Conservation (phyloP, 2,797 vertebrate genomes). For the Pipistrellus kuhlii region DNA sequence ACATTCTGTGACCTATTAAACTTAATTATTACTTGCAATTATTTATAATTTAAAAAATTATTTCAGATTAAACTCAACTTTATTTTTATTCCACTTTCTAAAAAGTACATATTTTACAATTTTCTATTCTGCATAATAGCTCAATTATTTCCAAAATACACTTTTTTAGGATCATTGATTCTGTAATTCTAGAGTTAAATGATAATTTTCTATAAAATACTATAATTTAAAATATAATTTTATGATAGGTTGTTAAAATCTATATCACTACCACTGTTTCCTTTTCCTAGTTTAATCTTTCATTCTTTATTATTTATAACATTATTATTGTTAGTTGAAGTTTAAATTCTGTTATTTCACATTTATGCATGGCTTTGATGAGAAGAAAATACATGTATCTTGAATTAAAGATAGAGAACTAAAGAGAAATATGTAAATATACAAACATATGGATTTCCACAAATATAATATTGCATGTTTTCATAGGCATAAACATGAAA, state of each 20-base stretch:
- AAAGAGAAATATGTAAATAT: not conserved
- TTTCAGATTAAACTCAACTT: slow-evolving; percentile 76
- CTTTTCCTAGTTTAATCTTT: not conserved
- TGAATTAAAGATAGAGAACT: not conserved
- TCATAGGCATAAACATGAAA: not conserved
- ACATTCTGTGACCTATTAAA: slow-evolving; percentile 78
- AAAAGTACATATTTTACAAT: slow-evolving; percentile 62
- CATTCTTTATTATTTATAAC: not conserved
- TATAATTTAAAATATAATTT: not conserved
- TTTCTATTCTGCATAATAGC: slow-evolving; percentile 72
- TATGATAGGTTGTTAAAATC: not conserved
- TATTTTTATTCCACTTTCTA: slow-evolving; percentile 24
- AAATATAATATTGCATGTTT: not conserved
- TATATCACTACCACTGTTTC: not conserved
- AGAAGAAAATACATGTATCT: not conserved
- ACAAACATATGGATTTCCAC: not conserved
- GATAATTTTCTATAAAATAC: slow-evolving; percentile 50
- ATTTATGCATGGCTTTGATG: not conserved
- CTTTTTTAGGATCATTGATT: not conserved
- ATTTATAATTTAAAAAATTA: slow-evolving; percentile 77
- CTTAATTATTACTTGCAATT: slow-evolving; percentile 83
- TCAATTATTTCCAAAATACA: slow-evolving; percentile 49
- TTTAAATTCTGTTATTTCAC: not conserved
- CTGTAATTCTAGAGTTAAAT: not conserved
- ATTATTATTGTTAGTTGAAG: not conserved